Percentiles rank a stretch among this genome's conserved stretches.
Conservation (phyloP, 2,797 vertebrate genomes). For the Anolis apletophallus region DNA sequence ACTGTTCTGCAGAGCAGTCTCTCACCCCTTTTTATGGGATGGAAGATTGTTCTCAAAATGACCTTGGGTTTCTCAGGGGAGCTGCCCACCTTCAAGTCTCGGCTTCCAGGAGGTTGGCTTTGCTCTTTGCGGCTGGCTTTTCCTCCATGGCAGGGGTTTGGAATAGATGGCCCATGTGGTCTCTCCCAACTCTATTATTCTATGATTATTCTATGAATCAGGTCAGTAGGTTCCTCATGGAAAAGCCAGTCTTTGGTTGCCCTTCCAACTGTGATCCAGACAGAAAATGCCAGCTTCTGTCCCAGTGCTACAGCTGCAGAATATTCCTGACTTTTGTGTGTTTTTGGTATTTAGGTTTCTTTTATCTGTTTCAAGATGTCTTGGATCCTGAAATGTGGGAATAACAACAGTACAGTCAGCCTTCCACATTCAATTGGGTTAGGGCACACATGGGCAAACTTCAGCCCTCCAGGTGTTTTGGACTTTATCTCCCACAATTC, state of each 20-base stretch:
- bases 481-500: too few relatives aligned
- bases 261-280: background rate
- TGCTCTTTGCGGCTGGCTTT: slow-evolving; percentile 9
- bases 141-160: too few relatives aligned
- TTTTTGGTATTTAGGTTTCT: too few relatives aligned
- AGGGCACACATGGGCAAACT: too few relatives aligned
- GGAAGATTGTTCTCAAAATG: background rate
- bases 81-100: background rate
- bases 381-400: too few relatives aligned
- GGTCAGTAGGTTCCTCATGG: slow-evolving; percentile 48
- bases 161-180: too few relatives aligned
- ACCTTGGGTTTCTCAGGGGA: background rate
- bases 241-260: slow-evolving; percentile 36
- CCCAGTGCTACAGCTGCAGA: background rate
- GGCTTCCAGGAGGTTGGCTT: background rate
- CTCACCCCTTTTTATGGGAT: background rate
- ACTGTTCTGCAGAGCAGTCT: background rate
- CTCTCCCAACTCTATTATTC: too few relatives aligned
- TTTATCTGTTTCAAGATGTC: too few relatives aligned
- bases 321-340: background rate
- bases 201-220: too few relatives aligned
- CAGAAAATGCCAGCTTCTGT: background rate
- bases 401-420: too few relatives aligned
- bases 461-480: too few relatives aligned
- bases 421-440: too few relatives aligned